Conservation (phyloP, 2,113 vertebrate genomes). For the Apteryx mantelli region DNA sequence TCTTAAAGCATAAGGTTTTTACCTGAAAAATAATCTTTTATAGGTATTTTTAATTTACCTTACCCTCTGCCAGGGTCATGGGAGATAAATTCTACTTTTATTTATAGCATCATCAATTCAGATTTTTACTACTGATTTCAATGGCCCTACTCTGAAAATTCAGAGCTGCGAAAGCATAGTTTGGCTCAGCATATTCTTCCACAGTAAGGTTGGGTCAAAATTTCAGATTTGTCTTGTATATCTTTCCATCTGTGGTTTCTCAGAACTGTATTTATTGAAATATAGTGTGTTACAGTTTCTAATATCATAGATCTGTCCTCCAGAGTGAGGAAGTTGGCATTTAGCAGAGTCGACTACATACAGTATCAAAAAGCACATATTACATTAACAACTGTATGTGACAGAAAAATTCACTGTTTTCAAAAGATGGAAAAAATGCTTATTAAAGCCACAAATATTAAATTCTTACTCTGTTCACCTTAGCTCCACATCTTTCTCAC, state of each 20-base stretch:
- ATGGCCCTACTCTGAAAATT: neutral
- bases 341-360: slow-evolving; percentile 11
- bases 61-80: neutral
- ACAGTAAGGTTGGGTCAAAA: neutral
- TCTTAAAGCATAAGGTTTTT: neutral
- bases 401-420: slow-evolving; percentile 46
- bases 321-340: neutral
- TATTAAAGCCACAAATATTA: slow-evolving; percentile 1
- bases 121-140: neutral
- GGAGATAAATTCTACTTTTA: neutral
- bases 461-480: neutral
- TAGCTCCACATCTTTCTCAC: slow-evolving; percentile 34
- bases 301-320: neutral
- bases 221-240: neutral
- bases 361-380: neutral
- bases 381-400: neutral
- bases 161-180: neutral
- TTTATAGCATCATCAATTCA: neutral
- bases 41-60: neutral
- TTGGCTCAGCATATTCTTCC: neutral
- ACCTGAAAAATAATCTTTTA: neutral
- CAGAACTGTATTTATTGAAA: neutral
- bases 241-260: neutral
- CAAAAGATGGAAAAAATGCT: slow-evolving; percentile 31
- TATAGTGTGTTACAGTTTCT: neutral